Evolutionary conservation across 2,888 invertebrate genomes (phyloP).

Genomic region (Crematogaster levior): DNA sequence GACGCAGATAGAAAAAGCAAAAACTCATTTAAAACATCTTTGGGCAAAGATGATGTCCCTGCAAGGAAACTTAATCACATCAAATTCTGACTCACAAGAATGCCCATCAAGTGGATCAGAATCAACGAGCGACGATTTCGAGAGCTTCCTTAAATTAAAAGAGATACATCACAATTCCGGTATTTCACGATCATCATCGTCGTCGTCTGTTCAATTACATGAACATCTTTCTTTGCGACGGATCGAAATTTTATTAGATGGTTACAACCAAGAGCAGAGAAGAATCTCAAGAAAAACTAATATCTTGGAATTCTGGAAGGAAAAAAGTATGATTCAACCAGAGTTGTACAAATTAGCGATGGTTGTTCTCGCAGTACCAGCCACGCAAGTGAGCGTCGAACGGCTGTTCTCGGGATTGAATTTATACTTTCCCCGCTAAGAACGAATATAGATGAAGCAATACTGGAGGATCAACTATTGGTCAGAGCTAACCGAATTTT

Average conservation of each 20-base stretch:
- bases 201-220: not conserved
- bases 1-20: not conserved
- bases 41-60: not conserved
- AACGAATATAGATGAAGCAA: not conserved
- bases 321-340: not conserved
- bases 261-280: not conserved
- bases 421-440: not conserved
- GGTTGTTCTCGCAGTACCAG: constrained; percentile 5
- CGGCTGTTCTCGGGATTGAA: constrained; percentile 7
- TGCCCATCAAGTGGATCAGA: not conserved
- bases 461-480: not conserved
- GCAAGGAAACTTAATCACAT: not conserved
- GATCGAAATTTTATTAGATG: not conserved
- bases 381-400: constrained; percentile 6
- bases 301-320: not conserved
- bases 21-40: constrained; percentile 25
- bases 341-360: constrained; percentile 27
- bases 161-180: not conserved
- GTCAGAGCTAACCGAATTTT: not conserved
- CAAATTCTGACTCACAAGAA: not conserved
- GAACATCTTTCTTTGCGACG: not conserved
- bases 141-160: not conserved
- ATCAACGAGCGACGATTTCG: not conserved
- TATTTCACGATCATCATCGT: not conserved
- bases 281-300: not conserved